These are phyloP conservation scores for Campoplex nolae DNA, from an alignment of 2,888 invertebrate species.

Conservation along the genomic window DNA sequence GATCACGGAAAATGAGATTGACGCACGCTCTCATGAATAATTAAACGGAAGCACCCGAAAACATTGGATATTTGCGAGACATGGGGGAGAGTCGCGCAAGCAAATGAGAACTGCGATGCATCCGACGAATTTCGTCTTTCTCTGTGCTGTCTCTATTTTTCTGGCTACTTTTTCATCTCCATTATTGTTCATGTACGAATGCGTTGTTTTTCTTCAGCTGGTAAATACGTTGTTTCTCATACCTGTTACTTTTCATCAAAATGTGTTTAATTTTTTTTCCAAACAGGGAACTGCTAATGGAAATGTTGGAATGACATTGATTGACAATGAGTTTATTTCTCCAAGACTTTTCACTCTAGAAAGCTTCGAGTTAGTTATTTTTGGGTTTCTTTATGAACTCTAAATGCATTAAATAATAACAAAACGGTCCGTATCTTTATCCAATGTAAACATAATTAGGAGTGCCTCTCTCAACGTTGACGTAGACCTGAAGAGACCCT, in stretches of 20 bases:
- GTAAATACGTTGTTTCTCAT: neutral
- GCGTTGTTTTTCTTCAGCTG: neutral
- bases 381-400: neutral
- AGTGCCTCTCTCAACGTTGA: conserved; percentile 77
- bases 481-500: conserved; percentile 70
- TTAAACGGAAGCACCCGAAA: conserved; percentile 59
- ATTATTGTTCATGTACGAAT: conserved; percentile 24
- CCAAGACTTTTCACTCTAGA: neutral
- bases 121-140: conserved; percentile 48
- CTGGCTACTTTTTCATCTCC: conserved; percentile 22
- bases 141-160: conserved; percentile 17
- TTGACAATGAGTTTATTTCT: neutral
- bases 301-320: neutral
- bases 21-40: conserved; percentile 68
- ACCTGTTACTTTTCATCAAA: neutral
- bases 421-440: conserved; percentile 71
- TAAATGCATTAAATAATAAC: neutral
- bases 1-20: conserved; percentile 62
- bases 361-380: neutral
- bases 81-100: conserved; percentile 21
- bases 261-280: neutral
- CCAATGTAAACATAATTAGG: conserved; percentile 80
- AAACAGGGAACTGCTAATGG: neutral
- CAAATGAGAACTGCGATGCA: conserved; percentile 42
- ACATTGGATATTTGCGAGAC: conserved; percentile 49